phyloP scores from a whole-genome alignment of 1,140 invertebrate genomes.

The Whitmania pigra region DNA sequence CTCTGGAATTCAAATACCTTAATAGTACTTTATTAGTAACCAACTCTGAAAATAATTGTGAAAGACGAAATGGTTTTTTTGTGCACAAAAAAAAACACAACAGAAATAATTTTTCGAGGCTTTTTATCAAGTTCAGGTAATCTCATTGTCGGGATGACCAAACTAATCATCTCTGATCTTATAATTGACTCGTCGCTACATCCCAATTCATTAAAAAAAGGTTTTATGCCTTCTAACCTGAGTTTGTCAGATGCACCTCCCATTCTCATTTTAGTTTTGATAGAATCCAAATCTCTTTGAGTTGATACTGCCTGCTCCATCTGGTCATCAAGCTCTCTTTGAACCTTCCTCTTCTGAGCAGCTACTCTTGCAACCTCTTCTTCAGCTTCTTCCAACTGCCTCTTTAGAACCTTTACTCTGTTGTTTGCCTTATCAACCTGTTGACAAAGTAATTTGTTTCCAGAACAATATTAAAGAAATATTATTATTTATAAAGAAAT shows the following conservation, averaged over 20 bases:
- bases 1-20: too few species aligned
- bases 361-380: slow-evolving; percentile 87
- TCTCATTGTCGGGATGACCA: too few species aligned
- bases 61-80: too few species aligned
- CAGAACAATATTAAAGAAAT: not conserved
- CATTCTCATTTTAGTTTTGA: slow-evolving; percentile 22
- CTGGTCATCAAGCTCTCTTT: slow-evolving; percentile 78
- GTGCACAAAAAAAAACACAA: too few species aligned
- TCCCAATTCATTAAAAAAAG: too few species aligned
- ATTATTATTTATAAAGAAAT: too few species aligned
- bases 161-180: too few species aligned
- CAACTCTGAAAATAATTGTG: too few species aligned
- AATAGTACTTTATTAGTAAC: too few species aligned
- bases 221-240: slow-evolving; percentile 6
- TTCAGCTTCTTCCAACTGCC: slow-evolving; percentile 84
- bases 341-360: slow-evolving; percentile 77
- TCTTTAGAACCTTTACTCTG: slow-evolving; percentile 76
- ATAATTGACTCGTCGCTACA: too few species aligned
- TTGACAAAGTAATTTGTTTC: slow-evolving; percentile 6
- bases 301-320: slow-evolving; percentile 37
- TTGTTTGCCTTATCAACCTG: slow-evolving; percentile 57
- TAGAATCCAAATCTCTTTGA: slow-evolving; percentile 31
- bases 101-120: too few species aligned
- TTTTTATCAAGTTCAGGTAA: too few species aligned
- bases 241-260: slow-evolving; percentile 17